Percentiles rank a stretch among this genome's conserved stretches.
Evolutionary conservation across 2,888 invertebrate species (phyloP).

Genomic region (Oligia latruncula): DNA sequence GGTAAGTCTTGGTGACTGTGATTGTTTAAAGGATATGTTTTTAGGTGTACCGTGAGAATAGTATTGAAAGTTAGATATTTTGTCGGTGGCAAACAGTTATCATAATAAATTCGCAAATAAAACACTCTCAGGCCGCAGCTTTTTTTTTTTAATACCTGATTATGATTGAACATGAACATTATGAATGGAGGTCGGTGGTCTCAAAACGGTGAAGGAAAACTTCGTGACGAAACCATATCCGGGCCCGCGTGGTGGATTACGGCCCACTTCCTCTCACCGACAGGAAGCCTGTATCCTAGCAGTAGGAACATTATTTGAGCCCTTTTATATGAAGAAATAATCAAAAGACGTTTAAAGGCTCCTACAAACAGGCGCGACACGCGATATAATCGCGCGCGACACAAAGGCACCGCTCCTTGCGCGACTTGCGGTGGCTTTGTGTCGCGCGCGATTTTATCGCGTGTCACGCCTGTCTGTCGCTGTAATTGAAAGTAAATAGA

Average conservation of each 20-base stretch:
- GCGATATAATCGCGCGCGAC: too few relatives aligned
- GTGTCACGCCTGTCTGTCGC: too few relatives aligned
- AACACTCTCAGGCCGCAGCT: neutral
- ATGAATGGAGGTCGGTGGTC: too few relatives aligned
- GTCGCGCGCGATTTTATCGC: too few relatives aligned
- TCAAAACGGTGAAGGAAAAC: too few relatives aligned
- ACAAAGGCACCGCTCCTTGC: too few relatives aligned
- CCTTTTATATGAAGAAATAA: neutral
- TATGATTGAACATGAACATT: neutral
- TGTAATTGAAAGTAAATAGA: neutral
- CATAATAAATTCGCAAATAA: neutral
- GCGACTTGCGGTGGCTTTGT: too few relatives aligned
- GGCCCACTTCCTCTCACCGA: too few relatives aligned
- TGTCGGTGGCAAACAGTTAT: neutral
- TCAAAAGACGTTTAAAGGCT: neutral
- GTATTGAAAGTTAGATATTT: slow-evolving; percentile 33
- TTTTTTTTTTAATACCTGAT: neutral
- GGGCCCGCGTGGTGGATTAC: too few relatives aligned
- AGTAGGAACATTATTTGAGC: neutral
- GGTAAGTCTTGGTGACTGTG: neutral
- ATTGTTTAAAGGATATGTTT: slow-evolving; percentile 14
- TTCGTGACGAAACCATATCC: too few relatives aligned
- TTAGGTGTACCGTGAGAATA: slow-evolving; percentile 27
- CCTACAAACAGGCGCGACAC: too few relatives aligned
- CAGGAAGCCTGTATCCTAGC: too few relatives aligned